phyloP scores from a whole-genome alignment of 2,797 vertebrate genomes.

The Falco berigora region DNA sequence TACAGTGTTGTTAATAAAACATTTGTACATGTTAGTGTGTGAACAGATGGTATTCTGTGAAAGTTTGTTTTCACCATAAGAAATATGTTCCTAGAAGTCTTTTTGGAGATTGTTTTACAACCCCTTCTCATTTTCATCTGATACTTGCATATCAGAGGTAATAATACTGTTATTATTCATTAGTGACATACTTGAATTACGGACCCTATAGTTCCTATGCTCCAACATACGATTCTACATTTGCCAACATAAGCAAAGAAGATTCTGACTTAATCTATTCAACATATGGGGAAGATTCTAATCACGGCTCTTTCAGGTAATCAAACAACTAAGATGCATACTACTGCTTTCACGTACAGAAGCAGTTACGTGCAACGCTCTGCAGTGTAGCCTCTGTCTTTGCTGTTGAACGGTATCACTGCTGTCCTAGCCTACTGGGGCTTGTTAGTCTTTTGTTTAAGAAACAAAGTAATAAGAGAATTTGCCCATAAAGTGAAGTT shows the following conservation, averaged over 20 bases:
- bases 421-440: not conserved
- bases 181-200: conserved; percentile 95
- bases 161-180: not conserved
- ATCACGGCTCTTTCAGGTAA: conserved; percentile 86
- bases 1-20: not conserved
- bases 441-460: not conserved
- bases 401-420: not conserved
- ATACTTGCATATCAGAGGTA: not conserved
- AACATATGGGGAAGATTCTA: conserved; percentile 87
- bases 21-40: not conserved
- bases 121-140: not conserved
- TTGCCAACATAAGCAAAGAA: conserved; percentile 93
- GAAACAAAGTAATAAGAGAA: not conserved
- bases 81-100: not conserved
- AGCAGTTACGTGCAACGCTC: fast-evolving
- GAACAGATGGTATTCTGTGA: not conserved
- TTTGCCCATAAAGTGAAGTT: not conserved
- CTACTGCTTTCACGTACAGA: not conserved
- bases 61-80: not conserved
- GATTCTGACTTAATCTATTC: conserved; percentile 93
- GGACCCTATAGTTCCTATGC: conserved; percentile 94
- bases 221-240: conserved; percentile 93
- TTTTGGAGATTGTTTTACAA: not conserved
- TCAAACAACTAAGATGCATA: not conserved
- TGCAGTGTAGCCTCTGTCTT: not conserved